Evolutionary conservation across 1,140 invertebrate genomes (phyloP), one percentile per base, ranked within the genome.

Genomic region (Bombus soroeensis): DNA sequence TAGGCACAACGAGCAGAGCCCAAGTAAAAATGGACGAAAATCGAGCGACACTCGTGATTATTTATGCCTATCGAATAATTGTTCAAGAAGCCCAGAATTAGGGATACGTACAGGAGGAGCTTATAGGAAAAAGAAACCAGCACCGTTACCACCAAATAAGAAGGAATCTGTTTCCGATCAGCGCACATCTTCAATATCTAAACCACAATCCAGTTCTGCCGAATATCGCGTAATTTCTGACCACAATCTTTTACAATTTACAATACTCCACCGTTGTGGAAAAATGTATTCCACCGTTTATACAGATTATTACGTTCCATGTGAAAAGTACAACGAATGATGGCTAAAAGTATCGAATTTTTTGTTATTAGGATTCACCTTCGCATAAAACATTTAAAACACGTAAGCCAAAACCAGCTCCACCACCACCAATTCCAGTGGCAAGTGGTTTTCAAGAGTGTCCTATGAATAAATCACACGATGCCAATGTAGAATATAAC

Each of bases 91-190:
- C 85, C 92, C 91, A 25, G 92, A 93, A 80, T 94, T 93, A 10
- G 84, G 91, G 5, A 90, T 91, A 62, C 94, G 93, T 53, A 91
- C 89, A 47, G 91, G 94, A 62, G 92, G 93, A 72, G 93, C 93
- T 77, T 94, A 93, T 79, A 91, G 96, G 66, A 97, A 97, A 91
- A 97, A 97, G 91, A 96, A 97, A 83, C 96, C 96, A 3, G 97
- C 97, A 6, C 97, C 97, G 2, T 96, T 96, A 43, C 97, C 97
- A 76, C 97, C 97, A 4, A 95, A 93, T 66, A 83, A 92, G 10
- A 92, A 92, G 81, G 91, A 94, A 91, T 79, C 84, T 37, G 81
- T 75, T 43, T 82, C 78, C 32, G 64, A 77, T 86, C 86, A 81
- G 37, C 77, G 12, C 18, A 59, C 70, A 15, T 39, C 88, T 15